phyloP scores from a whole-genome alignment of 1,140 invertebrate genomes.

The Asbolus verrucosus region DNA sequence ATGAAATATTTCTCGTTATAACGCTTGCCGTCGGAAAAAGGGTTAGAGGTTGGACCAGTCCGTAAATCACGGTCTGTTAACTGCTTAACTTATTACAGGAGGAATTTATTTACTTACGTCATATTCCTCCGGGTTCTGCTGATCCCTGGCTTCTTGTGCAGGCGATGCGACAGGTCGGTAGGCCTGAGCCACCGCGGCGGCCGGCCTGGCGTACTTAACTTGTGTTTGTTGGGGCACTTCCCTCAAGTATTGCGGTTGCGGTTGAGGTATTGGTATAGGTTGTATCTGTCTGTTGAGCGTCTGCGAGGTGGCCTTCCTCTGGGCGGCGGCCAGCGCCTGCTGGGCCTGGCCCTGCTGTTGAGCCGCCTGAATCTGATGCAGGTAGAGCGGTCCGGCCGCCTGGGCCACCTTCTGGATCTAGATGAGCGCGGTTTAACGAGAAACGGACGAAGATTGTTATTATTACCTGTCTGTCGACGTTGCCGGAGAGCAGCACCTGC shows the following conservation, averaged over 20 bases:
- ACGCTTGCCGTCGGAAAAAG: no score
- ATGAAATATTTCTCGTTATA: no score
- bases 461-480: conserved; percentile 50
- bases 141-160: conserved; percentile 42
- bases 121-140: conserved; percentile 47
- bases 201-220: conserved; percentile 25
- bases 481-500: conserved; percentile 48
- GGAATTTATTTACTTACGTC: conserved; percentile 46
- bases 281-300: conserved; percentile 45
- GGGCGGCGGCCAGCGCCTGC: conserved; percentile 44
- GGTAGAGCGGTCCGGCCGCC: conserved; percentile 34
- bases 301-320: conserved; percentile 41
- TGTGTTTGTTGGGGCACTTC: conserved; percentile 28
- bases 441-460: no score
- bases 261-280: conserved; percentile 33
- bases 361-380: conserved; percentile 47
- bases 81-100: background rate
- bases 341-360: conserved; percentile 50
- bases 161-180: conserved; percentile 34
- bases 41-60: no score
- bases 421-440: no score
- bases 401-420: conserved; percentile 52
- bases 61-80: no score
- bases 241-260: conserved; percentile 48
- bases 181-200: no score